Evolutionary conservation across 2,888 invertebrate genomes (phyloP), one percentile per base, ranked within the genome.

Genomic region (Epirrhoe alternata): DNA sequence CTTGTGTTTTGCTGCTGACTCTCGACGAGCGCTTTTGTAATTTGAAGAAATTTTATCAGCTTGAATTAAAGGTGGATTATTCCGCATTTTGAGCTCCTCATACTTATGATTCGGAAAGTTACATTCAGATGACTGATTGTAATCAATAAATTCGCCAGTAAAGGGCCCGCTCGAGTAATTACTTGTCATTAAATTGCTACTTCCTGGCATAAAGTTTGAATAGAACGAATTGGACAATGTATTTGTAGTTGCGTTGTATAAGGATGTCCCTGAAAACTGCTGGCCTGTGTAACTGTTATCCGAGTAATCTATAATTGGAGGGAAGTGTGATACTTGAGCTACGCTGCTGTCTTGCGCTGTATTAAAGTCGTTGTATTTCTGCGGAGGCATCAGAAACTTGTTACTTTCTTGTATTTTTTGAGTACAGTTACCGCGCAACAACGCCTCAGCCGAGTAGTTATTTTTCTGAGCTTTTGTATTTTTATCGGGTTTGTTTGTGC

Each of bases 181-280:
- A 62, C 86, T 78, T 0, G 90, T 69, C 90, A 93, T 92, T 69
- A 92, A 76, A 72, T 92, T 92, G 57, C 86, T 84, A 70, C 86
- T 85, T 60, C 86, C 86, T 5, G 92, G 88, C 86, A 93, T 92
- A 73, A 93, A 90, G 71, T 93, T 93, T 0, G 90, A 83, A 77
- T 92, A 93, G 81, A 93, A 93, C 0, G 91, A 86, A 81, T 92
- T 92, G 0, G 92, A 90, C 75, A 93, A 88, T 3, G 92, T 92
- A 73, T 90, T 92, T 24, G 90, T 90, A 7, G 92, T 90, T 14
- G 89, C 82, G 71, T 92, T 93, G 71, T 92, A 93, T 59, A 92
- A 83, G 10, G 86, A 88, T 47, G 92, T 91, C 35, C 91, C 91
- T 6, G 90, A 87, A 82, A 88, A 88, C 73, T 92, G 92, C 71